Conservation (phyloP, 2,797 vertebrate species). For the Scolopax rusticola region DNA sequence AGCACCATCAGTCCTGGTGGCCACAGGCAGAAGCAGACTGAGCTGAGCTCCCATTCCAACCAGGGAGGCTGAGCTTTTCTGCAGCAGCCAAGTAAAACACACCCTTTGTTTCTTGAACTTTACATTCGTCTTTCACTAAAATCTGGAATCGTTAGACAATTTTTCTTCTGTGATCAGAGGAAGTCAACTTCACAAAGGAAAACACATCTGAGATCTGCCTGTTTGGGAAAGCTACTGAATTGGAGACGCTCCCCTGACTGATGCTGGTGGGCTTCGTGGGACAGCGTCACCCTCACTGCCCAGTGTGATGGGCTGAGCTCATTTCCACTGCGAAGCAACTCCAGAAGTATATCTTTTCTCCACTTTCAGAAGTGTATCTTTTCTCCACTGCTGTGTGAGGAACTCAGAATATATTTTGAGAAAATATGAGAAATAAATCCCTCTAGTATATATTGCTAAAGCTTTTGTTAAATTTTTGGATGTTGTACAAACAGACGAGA, state of each 20-base stretch:
- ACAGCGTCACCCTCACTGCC: neutral
- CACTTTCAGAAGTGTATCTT: neutral
- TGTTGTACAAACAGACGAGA: neutral
- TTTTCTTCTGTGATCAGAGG: neutral
- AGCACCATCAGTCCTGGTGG: neutral
- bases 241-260: neutral
- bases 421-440: neutral
- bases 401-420: neutral
- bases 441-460: neutral
- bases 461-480: neutral
- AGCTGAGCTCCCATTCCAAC: neutral
- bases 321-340: neutral
- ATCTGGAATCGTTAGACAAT: neutral
- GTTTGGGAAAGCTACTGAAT: neutral
- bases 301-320: neutral
- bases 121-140: neutral
- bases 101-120: neutral
- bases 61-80: neutral
- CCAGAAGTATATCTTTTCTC: neutral
- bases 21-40: neutral
- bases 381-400: neutral
- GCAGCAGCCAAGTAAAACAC: neutral
- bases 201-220: neutral
- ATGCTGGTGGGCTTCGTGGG: rapidly evolving
- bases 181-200: neutral